phyloP scores from a whole-genome alignment of 2,888 invertebrate genomes.

The Leucoptera coffeella region DNA sequence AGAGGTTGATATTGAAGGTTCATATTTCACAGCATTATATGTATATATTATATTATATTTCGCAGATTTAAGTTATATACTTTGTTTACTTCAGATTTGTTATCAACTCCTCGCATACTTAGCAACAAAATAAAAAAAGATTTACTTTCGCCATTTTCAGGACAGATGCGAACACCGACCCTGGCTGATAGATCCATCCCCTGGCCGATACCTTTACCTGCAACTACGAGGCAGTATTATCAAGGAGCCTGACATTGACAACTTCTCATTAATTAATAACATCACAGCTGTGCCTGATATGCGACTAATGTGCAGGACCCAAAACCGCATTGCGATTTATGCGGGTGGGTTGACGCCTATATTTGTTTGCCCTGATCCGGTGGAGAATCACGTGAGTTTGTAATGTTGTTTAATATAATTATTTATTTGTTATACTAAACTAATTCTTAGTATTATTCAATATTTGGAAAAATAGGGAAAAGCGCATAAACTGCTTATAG shows the following conservation, averaged over 20 bases:
- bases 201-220: constrained; percentile 71
- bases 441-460: too few relatives aligned
- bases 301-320: constrained; percentile 62
- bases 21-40: too few relatives aligned
- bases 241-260: constrained; percentile 38
- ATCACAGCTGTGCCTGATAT: constrained; percentile 52
- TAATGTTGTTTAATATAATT: too few relatives aligned
- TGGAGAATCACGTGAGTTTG: constrained; percentile 19
- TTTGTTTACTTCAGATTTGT: too few relatives aligned
- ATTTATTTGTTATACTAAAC: too few relatives aligned
- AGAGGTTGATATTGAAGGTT: too few relatives aligned
- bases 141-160: constrained; percentile 30
- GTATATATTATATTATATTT: constrained; percentile 1
- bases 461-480: too few relatives aligned
- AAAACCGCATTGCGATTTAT: constrained; percentile 73
- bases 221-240: constrained; percentile 64
- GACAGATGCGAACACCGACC: constrained; percentile 74
- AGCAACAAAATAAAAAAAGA: too few relatives aligned
- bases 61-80: too few relatives aligned
- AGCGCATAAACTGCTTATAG: too few relatives aligned
- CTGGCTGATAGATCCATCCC: constrained; percentile 72
- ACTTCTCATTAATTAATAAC: constrained; percentile 48
- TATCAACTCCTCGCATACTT: too few relatives aligned
- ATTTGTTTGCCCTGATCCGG: constrained; percentile 54
- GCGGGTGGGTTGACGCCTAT: constrained; percentile 59